These are phyloP conservation scores for Astur gentilis DNA, from an alignment of 2,113 vertebrate genomes.

Conservation along the genomic window DNA sequence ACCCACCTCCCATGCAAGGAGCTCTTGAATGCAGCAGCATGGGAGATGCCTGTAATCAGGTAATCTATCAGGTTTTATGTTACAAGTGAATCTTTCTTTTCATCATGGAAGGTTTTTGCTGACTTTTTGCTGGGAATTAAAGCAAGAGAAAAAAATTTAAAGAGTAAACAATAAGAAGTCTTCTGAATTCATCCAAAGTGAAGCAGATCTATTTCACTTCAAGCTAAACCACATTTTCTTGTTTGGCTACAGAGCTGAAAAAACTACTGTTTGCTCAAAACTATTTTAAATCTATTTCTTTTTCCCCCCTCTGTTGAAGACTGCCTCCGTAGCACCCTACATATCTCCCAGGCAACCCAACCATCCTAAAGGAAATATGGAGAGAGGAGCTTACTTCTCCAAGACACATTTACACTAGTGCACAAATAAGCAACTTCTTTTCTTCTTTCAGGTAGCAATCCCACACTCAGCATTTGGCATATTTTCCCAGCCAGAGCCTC, in stretches of 20 bases:
- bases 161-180: background rate
- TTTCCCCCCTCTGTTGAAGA: background rate
- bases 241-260: background rate
- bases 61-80: background rate
- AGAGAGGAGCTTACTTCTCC: background rate
- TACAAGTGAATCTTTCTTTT: background rate
- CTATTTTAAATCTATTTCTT: background rate
- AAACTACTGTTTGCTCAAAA: background rate
- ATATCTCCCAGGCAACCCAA: conserved; percentile 15
- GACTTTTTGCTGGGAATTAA: background rate
- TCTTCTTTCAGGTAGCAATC: background rate
- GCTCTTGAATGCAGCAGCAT: background rate
- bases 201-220: background rate
- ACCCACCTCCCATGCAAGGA: background rate
- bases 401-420: background rate
- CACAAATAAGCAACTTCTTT: background rate
- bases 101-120: background rate
- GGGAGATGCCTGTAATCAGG: background rate
- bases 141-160: background rate
- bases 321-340: background rate
- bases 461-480: background rate
- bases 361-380: background rate
- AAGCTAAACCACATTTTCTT: background rate
- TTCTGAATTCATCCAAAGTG: background rate
- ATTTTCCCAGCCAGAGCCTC: background rate